Conservation (phyloP, 2,113 vertebrate genomes). For the Oriolus oriolus region DNA sequence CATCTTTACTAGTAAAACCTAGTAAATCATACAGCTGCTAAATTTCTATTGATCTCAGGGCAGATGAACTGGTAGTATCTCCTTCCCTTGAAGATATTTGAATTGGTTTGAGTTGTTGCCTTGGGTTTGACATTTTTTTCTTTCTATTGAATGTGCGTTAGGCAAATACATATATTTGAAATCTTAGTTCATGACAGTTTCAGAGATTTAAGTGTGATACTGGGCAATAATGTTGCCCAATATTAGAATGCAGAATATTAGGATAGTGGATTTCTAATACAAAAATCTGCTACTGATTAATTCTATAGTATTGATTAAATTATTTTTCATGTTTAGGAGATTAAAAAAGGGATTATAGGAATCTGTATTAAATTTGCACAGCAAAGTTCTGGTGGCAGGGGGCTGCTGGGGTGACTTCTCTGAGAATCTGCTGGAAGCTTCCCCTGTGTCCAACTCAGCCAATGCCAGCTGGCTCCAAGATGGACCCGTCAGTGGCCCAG, state of each 20-base stretch:
- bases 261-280: neutral
- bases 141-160: neutral
- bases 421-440: neutral
- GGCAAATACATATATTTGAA: neutral
- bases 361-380: neutral
- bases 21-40: neutral
- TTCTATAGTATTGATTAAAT: neutral
- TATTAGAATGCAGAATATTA: neutral
- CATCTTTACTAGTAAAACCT: neutral
- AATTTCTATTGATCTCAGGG: neutral
- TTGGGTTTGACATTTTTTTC: neutral
- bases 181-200: neutral
- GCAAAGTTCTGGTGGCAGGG: neutral
- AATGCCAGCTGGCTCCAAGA: neutral
- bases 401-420: neutral
- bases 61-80: neutral
- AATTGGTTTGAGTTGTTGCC: neutral
- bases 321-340: neutral
- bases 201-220: neutral
- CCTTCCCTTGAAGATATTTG: neutral
- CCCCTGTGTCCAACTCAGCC: rapidly evolving
- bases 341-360: neutral
- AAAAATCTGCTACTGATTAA: neutral
- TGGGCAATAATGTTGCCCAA: neutral
- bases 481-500: neutral